Base-by-base conservation (phyloP, 1,140 invertebrate species). In the Ips typographus region DNA sequence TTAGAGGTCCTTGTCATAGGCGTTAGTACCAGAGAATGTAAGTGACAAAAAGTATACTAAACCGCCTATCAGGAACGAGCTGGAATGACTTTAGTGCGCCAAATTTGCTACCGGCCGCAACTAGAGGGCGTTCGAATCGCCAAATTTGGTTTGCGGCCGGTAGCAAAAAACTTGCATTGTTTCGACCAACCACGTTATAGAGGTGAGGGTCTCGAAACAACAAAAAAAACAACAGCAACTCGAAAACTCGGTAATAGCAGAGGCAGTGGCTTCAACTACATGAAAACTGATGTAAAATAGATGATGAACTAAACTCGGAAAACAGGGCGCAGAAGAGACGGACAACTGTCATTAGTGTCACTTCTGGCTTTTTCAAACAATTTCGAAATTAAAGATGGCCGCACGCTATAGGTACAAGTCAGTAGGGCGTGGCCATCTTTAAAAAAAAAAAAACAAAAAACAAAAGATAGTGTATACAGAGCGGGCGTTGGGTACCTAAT, bases 401-500 rank as follows among this genome's bases (percentile, higher is more conserved):
- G 22, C 22, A 22, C 22, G 22, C 22, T 22, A 22, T 22, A 22
- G 22, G 22, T 22, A 22, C 22, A 22, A 22, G 22, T 22, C 22
- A 22, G 22, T 22, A 22, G 22, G 22, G 22, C 22, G 22, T 22
- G 22, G 22, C 22, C 22, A 22, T 22, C 47, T 8, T 7, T 22
- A 8, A 49, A 22, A 49, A 49, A 22, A 22, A 22, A 22, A 22
- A 22, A 22, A 22, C 22, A 22, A 22, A 22, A 22, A 22, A 22
- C 22, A 22, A 22, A 22, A 22, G 22, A 22, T 22, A 22, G 22
- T 22, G 42, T 41, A 40, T 59, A 7, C 36, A 6, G 47, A 40
- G 36, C 51, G 43, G 37, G 47, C 22, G 22, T 22, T 47, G n/a
- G 51, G 82, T 90, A 92, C 90, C 90, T 92, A 88, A 92, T 87